phyloP scores from a whole-genome alignment of 1,140 invertebrate genomes.

The Saxidomus purpurata region DNA sequence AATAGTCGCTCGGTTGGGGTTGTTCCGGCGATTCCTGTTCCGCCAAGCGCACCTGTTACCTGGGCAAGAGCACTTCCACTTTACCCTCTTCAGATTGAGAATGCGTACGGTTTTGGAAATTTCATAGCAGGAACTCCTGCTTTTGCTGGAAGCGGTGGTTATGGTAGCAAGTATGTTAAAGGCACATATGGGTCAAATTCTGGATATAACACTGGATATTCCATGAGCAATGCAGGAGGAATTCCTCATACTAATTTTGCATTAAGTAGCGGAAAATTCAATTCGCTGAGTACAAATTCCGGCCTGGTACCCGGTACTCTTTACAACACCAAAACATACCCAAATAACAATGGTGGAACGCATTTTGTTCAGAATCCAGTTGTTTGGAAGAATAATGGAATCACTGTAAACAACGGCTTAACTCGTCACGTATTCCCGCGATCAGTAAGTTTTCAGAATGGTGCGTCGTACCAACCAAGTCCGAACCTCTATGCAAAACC shows the following conservation, averaged over 20 bases:
- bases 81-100: background rate
- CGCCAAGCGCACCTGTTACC: background rate
- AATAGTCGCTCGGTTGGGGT: background rate
- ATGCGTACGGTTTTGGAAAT: slow-evolving; percentile 36
- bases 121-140: background rate
- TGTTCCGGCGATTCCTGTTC: background rate
- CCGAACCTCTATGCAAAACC: background rate
- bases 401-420: slow-evolving; percentile 5
- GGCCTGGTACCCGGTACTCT: background rate
- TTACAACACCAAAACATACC: background rate
- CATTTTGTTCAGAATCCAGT: slow-evolving; percentile 13
- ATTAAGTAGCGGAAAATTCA: background rate
- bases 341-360: background rate
- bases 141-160: background rate
- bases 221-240: background rate
- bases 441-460: background rate
- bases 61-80: background rate
- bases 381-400: slow-evolving; percentile 28
- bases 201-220: background rate
- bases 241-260: background rate
- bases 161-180: background rate
- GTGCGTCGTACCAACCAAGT: background rate
- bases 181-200: background rate
- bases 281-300: background rate
- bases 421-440: slow-evolving; percentile 11